phyloP scores from a whole-genome alignment of 2,888 invertebrate genomes.

The Zele albiditarsus region DNA sequence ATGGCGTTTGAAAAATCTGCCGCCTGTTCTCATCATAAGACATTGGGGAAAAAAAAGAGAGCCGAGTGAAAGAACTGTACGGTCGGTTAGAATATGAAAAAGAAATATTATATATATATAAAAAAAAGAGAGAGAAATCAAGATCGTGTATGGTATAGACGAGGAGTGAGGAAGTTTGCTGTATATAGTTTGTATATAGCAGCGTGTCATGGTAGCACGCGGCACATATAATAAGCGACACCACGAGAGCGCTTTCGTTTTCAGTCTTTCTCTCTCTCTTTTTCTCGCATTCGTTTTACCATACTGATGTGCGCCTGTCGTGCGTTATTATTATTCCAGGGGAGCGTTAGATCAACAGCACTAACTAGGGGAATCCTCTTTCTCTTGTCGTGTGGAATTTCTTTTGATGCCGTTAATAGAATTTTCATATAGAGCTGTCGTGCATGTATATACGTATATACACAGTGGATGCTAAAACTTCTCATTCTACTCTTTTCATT shows the following conservation, averaged over 20 bases:
- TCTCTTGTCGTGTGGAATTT: conserved; percentile 54
- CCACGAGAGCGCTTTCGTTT: neutral
- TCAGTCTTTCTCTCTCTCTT: neutral
- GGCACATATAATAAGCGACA: conserved; percentile 40
- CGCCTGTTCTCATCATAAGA: conserved; percentile 35
- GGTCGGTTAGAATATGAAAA: conserved; percentile 10
- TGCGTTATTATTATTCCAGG: conserved; percentile 53
- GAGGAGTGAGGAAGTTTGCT: conserved; percentile 3
- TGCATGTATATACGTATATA: conserved; percentile 28
- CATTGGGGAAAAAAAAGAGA: conserved; percentile 40
- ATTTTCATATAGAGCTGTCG: conserved; percentile 53
- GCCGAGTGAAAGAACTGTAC: conserved; percentile 21
- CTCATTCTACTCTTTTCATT: conserved; percentile 24
- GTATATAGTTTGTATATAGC: conserved; percentile 49
- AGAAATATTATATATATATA: neutral
- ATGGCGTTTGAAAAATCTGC: conserved; percentile 47
- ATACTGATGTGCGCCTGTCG: conserved; percentile 46
- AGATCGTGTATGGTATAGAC: conserved; percentile 20
- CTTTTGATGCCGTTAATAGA: conserved; percentile 58
- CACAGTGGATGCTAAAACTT: conserved; percentile 8
- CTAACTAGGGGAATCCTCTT: conserved; percentile 55
- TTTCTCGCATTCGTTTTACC: conserved; percentile 37
- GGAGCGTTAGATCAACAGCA: conserved; percentile 53
- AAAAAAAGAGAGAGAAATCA: conserved; percentile 20
- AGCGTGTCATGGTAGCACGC: conserved; percentile 58